phyloP scores from a whole-genome alignment of 2,888 invertebrate species.

The Drosophila paranaensis region DNA sequence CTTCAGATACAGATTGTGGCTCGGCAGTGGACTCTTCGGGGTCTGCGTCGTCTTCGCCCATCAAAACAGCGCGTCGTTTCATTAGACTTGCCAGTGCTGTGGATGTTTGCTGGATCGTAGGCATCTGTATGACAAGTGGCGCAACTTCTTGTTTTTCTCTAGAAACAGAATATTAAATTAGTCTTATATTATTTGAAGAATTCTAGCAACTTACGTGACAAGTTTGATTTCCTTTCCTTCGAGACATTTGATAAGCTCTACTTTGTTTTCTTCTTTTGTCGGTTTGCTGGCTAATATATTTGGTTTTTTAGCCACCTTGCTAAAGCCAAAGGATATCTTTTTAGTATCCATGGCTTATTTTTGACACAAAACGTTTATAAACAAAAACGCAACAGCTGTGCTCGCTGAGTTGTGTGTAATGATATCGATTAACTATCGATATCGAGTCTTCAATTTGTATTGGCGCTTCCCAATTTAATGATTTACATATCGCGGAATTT shows the following conservation, averaged over 20 bases:
- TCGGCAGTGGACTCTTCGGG: constrained; percentile 32
- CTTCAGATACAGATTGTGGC: constrained; percentile 62
- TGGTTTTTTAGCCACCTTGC: constrained; percentile 88
- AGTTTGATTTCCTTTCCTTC: constrained; percentile 92
- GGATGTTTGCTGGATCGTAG: constrained; percentile 86
- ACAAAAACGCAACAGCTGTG: constrained; percentile 58
- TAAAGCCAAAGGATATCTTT: constrained; percentile 93
- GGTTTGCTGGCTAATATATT: constrained; percentile 81
- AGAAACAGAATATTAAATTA: constrained; percentile 60
- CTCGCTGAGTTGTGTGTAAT: neutral
- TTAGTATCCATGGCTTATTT: constrained; percentile 87
- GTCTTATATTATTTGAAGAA: neutral
- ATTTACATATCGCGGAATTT: neutral
- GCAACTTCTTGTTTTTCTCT: constrained; percentile 84
- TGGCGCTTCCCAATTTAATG: constrained; percentile 1
- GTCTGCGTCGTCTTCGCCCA: constrained; percentile 84
- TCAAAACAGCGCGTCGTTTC: constrained; percentile 80
- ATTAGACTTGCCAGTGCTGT: constrained; percentile 85
- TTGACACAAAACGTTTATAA: constrained; percentile 52
- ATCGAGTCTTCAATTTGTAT: constrained; percentile 2
- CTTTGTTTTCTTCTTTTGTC: constrained; percentile 86
- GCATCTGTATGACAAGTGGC: constrained; percentile 89
- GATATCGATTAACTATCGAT: constrained; percentile 13
- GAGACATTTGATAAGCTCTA: constrained; percentile 90
- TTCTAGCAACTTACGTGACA: constrained; percentile 87